Conservation (phyloP, 2,888 invertebrate species). For the Aleiodes testaceus region DNA sequence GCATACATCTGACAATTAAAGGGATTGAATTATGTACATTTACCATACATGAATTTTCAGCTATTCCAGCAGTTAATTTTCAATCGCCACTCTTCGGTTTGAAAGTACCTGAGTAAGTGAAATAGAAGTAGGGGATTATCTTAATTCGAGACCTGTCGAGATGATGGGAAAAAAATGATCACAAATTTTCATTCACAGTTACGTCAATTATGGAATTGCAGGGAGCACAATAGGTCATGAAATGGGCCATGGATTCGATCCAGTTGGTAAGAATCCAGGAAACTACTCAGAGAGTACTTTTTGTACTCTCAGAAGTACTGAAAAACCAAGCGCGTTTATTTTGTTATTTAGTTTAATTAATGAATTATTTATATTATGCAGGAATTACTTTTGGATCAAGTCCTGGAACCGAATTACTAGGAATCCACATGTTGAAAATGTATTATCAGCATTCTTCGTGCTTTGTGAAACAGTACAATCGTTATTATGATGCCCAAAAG, state of each 20-base stretch:
- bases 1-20: too few species aligned
- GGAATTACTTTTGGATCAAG: slow-evolving; percentile 35
- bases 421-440: slow-evolving; percentile 39
- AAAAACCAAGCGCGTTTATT: too few species aligned
- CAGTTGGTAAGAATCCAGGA: slow-evolving; percentile 22
- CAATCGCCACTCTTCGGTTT: slow-evolving; percentile 51
- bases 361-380: neutral
- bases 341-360: too few species aligned
- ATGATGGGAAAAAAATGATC: neutral
- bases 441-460: slow-evolving; percentile 49
- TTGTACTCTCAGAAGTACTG: too few species aligned
- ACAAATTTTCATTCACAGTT: slow-evolving; percentile 30
- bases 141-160: too few species aligned
- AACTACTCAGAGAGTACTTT: too few species aligned
- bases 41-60: slow-evolving; percentile 31
- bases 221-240: slow-evolving; percentile 49
- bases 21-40: too few species aligned
- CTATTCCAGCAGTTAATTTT: slow-evolving; percentile 52
- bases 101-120: slow-evolving; percentile 59
- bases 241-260: slow-evolving; percentile 52
- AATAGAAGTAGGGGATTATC: neutral
- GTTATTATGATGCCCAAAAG: slow-evolving; percentile 39
- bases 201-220: slow-evolving; percentile 4
- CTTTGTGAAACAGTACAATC: slow-evolving; percentile 48
- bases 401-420: slow-evolving; percentile 15